Conservation (phyloP, 30 jellyfish, hydroid and myxozoan genomes). For the Nemopilema nomurai region DNA sequence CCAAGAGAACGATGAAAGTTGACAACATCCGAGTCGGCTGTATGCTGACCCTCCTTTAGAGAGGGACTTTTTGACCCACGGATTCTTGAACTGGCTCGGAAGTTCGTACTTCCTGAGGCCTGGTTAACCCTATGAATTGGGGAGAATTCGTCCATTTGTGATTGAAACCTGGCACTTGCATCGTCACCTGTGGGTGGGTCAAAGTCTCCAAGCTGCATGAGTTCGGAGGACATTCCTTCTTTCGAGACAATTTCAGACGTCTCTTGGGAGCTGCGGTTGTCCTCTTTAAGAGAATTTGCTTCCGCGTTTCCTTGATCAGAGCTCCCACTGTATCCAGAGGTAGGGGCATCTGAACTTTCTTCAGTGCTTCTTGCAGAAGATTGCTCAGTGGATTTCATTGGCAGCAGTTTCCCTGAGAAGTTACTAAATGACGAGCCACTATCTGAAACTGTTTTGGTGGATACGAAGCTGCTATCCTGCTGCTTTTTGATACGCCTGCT, state of each 20-base stretch:
- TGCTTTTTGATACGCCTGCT: constrained; percentile 7
- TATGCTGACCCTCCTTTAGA: not conserved
- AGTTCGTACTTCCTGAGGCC: not conserved
- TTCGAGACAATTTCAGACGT: not conserved
- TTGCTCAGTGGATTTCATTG: not conserved
- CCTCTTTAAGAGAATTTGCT: not conserved
- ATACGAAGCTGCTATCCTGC: not conserved
- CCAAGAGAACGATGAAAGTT: constrained; percentile 71
- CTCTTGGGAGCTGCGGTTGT: not conserved
- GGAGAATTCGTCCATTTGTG: constrained; percentile 34
- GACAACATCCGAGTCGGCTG: constrained; percentile 40
- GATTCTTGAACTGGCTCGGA: constrained; percentile 42
- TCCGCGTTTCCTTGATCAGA: not conserved
- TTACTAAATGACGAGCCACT: not conserved
- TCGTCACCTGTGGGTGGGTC: constrained; percentile 14
- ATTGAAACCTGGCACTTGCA: not conserved
- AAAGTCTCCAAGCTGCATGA: constrained; percentile 7
- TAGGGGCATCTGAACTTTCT: not conserved
- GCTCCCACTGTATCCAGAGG: not conserved
- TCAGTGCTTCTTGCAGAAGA: not conserved
- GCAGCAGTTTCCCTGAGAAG: not conserved
- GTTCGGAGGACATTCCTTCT: constrained; percentile 46
- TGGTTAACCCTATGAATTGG: constrained; percentile 39
- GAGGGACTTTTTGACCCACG: not conserved
- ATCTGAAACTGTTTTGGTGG: not conserved